Percentiles rank a stretch among this genome's conserved stretches.
Conservation (phyloP, 1,140 invertebrate genomes). For the Drosophila virilis region DNA sequence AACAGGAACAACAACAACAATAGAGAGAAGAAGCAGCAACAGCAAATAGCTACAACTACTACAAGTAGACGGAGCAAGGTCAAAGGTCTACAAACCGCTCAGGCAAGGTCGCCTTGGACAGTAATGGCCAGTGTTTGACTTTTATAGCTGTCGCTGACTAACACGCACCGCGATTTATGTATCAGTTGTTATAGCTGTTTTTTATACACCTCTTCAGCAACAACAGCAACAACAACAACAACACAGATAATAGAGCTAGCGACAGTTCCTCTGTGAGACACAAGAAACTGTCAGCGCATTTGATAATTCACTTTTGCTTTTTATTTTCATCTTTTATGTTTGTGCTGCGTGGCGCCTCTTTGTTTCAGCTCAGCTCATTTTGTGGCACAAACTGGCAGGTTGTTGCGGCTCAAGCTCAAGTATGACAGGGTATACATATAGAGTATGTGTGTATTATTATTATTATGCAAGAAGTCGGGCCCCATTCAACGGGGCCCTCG, state of each 20-base stretch:
- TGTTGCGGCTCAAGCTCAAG: conserved; percentile 57
- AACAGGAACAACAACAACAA: conserved; percentile 43
- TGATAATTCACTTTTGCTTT: conserved; percentile 69
- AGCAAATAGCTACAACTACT: conserved; percentile 38
- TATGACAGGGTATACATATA: conserved; percentile 31
- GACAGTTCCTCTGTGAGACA: conserved; percentile 39
- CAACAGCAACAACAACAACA: not conserved
- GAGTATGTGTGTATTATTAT: conserved; percentile 11
- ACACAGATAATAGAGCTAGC: conserved; percentile 26
- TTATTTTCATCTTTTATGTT: not conserved
- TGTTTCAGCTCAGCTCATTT: conserved; percentile 59
- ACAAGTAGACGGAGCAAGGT: conserved; percentile 68
- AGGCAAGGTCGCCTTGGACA: conserved; percentile 74
- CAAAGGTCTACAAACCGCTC: conserved; percentile 79
- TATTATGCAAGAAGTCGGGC: conserved; percentile 78
- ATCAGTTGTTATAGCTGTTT: conserved; percentile 9
- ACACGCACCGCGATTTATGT: conserved; percentile 72
- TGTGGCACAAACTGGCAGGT: conserved; percentile 63
- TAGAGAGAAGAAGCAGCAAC: conserved; percentile 35
- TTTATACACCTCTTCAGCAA: not conserved
- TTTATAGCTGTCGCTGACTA: conserved; percentile 71
- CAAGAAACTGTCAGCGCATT: conserved; percentile 70
- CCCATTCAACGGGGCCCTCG: conserved; percentile 51
- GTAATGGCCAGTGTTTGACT: conserved; percentile 75
- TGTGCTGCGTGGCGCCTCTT: conserved; percentile 61